Conservation (phyloP, 1,140 invertebrate species). For the Anagrus nilaparvatae region DNA sequence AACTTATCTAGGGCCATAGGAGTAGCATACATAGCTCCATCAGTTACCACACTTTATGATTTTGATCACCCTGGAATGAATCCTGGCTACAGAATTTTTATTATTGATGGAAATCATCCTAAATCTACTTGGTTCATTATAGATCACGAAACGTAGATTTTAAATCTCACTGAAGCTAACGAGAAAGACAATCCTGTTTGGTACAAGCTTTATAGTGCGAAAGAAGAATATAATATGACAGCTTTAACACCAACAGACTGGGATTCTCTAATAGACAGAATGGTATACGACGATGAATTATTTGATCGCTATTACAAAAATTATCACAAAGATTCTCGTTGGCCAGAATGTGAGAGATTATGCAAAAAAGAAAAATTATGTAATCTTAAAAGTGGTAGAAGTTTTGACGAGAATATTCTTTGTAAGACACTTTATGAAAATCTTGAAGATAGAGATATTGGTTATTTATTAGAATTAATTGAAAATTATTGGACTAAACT, state of each 20-base stretch:
- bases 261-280: conserved; percentile 10
- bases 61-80: conserved; percentile 91
- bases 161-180: conserved; percentile 14
- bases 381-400: too few species aligned
- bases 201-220: conserved; percentile 12
- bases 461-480: too few species aligned
- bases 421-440: too few species aligned
- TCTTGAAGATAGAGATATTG: too few species aligned
- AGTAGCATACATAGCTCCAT: conserved; percentile 85
- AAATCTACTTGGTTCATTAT: conserved; percentile 7
- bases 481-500: too few species aligned
- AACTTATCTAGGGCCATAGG: conserved; percentile 68
- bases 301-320: conserved; percentile 11
- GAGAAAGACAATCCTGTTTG: conserved; percentile 7
- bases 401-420: too few species aligned
- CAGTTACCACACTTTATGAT: too few species aligned
- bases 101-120: conserved; percentile 11
- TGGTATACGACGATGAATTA: neutral
- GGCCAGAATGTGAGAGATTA: too few species aligned
- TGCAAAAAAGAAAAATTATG: too few species aligned
- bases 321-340: too few species aligned
- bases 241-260: conserved; percentile 11
- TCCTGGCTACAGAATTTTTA: conserved; percentile 89
- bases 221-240: conserved; percentile 6
- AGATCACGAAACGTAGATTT: conserved; percentile 13